Conservation (phyloP, 1,140 invertebrate genomes). For the Trichonephila clavipes region DNA sequence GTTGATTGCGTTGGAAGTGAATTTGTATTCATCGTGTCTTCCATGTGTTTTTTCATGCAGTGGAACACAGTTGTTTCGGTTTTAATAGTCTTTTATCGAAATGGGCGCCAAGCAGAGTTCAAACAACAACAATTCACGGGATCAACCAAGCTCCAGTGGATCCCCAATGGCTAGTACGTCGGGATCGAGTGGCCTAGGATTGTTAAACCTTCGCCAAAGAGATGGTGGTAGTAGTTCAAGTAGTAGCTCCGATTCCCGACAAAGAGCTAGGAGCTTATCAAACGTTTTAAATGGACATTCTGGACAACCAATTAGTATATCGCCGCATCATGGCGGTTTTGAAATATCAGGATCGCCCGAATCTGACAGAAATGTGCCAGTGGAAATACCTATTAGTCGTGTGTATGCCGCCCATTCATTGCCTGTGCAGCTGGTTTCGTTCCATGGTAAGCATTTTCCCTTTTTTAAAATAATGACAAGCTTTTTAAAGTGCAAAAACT, state of each 20-base stretch:
- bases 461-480: background rate
- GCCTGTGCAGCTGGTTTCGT: conserved; percentile 94
- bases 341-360: conserved; percentile 84
- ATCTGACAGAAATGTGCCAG: conserved; percentile 84
- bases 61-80: conserved; percentile 41
- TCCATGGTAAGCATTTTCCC: conserved; percentile 88
- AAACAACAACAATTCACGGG: conserved; percentile 72
- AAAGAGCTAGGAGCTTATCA: conserved; percentile 89
- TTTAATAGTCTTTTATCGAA: conserved; percentile 42
- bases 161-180: conserved; percentile 71
- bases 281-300: conserved; percentile 88
- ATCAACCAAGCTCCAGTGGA: conserved; percentile 50
- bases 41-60: conserved; percentile 75
- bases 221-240: conserved; percentile 57
- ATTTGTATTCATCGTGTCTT: conserved; percentile 41
- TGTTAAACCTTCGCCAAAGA: conserved; percentile 45
- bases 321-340: conserved; percentile 78
- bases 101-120: conserved; percentile 78
- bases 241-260: conserved; percentile 85
- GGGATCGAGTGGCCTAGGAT: conserved; percentile 35
- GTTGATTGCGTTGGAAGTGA: conserved; percentile 24
- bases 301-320: conserved; percentile 84
- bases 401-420: conserved; percentile 93
- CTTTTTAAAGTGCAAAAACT: background rate
- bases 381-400: conserved; percentile 84